A percentile compares a stretch with the other conserved stretches of the same genome.
These are phyloP conservation scores for Cynopterus brachyotis DNA, from an alignment of 2,113 vertebrate species.

Conservation along the genomic window DNA sequence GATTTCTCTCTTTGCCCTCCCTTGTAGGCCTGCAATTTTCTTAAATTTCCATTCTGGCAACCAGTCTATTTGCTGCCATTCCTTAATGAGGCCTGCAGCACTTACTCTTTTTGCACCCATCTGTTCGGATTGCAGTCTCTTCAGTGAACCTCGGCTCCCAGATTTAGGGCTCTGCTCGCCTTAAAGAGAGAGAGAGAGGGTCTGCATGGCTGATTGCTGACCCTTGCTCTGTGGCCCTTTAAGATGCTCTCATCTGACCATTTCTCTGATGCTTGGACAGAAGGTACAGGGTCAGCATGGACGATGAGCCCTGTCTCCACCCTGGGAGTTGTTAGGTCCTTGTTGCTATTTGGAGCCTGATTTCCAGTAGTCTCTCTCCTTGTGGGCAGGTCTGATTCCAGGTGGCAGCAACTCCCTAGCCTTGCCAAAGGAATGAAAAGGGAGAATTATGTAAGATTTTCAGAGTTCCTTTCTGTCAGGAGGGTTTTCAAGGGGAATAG, in stretches of 20 bases:
- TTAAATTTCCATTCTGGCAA: neutral
- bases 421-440: neutral
- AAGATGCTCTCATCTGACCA: neutral
- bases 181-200: neutral
- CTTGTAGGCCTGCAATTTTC: neutral
- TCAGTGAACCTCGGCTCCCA: neutral
- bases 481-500: neutral
- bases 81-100: neutral
- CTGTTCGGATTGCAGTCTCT: neutral
- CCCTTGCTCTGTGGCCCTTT: neutral
- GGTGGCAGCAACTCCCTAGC: neutral
- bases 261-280: neutral
- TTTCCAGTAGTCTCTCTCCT: neutral
- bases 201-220: rapidly evolving
- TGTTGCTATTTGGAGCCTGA: neutral
- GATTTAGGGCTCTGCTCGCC: neutral
- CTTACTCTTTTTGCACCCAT: neutral
- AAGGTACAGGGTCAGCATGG: neutral
- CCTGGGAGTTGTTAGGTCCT: neutral
- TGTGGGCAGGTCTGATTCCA: neutral
- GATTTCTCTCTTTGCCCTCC: neutral
- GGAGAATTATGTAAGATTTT: neutral
- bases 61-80: neutral
- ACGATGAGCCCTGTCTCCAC: neutral
- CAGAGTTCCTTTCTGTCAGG: neutral